Conservation (phyloP, 2,113 vertebrate genomes). For the Xiphophorus couchianus region DNA sequence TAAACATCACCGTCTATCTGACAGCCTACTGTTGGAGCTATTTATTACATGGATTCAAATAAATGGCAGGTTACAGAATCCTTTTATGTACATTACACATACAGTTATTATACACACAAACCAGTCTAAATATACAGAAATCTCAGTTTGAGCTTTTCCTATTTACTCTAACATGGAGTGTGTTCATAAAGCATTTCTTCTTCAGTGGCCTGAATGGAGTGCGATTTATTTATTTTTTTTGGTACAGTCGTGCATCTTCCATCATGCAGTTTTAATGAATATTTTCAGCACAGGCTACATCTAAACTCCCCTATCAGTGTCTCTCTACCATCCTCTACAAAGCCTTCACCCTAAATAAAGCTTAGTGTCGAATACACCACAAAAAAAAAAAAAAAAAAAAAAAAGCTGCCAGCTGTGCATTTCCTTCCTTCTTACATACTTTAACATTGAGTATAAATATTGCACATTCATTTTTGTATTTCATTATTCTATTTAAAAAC, state of each 20-base stretch:
- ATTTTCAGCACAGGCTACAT: slow-evolving; percentile 50
- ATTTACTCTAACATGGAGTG: slow-evolving; percentile 26
- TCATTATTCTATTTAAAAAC: slow-evolving; percentile 54
- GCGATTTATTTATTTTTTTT: slow-evolving; percentile 40
- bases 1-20: slow-evolving; percentile 12
- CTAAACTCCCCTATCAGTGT: slow-evolving; percentile 53
- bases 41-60: slow-evolving; percentile 24
- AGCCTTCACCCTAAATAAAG: slow-evolving; percentile 9
- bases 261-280: slow-evolving; percentile 49
- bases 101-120: slow-evolving; percentile 45
- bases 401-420: slow-evolving; percentile 9
- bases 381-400: slow-evolving; percentile 9
- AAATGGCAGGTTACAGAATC: slow-evolving; percentile 24
- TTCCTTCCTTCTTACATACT: slow-evolving; percentile 41
- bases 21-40: slow-evolving; percentile 17
- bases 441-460: slow-evolving; percentile 67
- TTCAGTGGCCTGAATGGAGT: slow-evolving; percentile 42
- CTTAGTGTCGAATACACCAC: slow-evolving; percentile 44
- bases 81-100: slow-evolving; percentile 53
- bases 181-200: slow-evolving; percentile 27
- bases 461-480: slow-evolving; percentile 73
- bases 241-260: slow-evolving; percentile 48
- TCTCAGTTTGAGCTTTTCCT: slow-evolving; percentile 14
- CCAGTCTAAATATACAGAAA: slow-evolving; percentile 41
- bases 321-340: slow-evolving; percentile 38